Evolutionary conservation across 2,888 invertebrate species (phyloP).

Genomic region (Chloromyia formosa): DNA sequence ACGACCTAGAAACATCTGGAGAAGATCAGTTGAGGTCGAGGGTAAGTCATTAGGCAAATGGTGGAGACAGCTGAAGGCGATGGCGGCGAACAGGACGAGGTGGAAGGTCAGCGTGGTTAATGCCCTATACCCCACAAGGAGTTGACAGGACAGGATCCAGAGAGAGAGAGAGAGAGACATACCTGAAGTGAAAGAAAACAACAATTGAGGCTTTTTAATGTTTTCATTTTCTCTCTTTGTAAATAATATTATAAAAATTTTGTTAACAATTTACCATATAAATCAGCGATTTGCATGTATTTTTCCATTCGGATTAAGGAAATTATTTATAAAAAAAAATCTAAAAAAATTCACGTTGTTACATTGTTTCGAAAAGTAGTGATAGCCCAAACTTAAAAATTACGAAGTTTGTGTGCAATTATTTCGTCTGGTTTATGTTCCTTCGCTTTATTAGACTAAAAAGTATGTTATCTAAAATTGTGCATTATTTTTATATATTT

Average conservation of each 20-base stretch:
- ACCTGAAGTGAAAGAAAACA: too few species aligned
- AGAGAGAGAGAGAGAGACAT: too few species aligned
- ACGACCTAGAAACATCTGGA: too few species aligned
- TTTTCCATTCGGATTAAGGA: constrained; percentile 14
- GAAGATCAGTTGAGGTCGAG: too few species aligned
- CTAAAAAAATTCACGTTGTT: constrained; percentile 26
- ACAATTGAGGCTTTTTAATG: neutral
- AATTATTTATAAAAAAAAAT: constrained; percentile 37
- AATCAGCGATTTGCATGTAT: constrained; percentile 1
- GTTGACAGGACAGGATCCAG: too few species aligned
- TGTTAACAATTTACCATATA: constrained; percentile 36
- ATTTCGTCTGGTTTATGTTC: constrained; percentile 19
- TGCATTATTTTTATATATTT: constrained; percentile 14
- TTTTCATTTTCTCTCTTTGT: constrained; percentile 20
- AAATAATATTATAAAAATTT: constrained; percentile 42
- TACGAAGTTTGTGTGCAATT: constrained; percentile 32
- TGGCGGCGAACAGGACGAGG: too few species aligned
- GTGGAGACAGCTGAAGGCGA: too few species aligned
- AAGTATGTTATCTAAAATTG: constrained; percentile 30
- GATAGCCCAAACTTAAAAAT: constrained; percentile 23
- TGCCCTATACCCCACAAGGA: too few species aligned
- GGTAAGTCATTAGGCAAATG: too few species aligned
- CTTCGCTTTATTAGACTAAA: neutral
- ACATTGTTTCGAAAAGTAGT: constrained; percentile 13
- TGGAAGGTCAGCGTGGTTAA: too few species aligned